These are phyloP conservation scores for Dermochelys coriacea DNA, from an alignment of 2,797 vertebrate genomes.

Conservation along the genomic window DNA sequence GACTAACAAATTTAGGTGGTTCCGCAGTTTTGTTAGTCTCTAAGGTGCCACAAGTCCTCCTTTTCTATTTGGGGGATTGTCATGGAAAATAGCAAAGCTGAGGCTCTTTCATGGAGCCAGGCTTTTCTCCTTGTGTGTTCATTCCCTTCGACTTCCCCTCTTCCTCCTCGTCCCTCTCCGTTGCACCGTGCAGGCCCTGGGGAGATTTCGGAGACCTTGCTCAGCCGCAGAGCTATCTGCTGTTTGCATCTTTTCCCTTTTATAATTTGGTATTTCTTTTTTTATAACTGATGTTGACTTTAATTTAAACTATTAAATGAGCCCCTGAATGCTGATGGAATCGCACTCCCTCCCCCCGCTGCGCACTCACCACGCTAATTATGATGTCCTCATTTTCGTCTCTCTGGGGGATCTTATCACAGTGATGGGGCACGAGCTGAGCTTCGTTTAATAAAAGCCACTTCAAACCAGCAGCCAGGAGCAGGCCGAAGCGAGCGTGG, in stretches of 20 bases:
- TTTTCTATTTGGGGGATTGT: rapidly evolving
- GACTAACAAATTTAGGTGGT: no score
- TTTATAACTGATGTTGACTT: slow-evolving; percentile 58
- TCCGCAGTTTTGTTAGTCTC: no score
- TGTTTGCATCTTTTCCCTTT: slow-evolving; percentile 60
- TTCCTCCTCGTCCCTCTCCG: neutral
- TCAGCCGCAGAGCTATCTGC: slow-evolving; percentile 48
- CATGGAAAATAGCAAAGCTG: neutral
- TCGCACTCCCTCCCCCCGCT: neutral
- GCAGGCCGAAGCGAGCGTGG: neutral
- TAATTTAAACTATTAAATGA: slow-evolving; percentile 68
- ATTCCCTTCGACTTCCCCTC: rapidly evolving
- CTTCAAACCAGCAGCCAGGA: neutral
- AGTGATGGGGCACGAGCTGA: slow-evolving; percentile 23
- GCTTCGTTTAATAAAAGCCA: slow-evolving; percentile 21
- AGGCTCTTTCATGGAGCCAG: neutral
- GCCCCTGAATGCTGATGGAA: slow-evolving; percentile 51
- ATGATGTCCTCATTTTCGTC: slow-evolving; percentile 76
- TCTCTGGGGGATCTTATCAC: slow-evolving; percentile 70
- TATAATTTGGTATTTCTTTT: slow-evolving; percentile 42
- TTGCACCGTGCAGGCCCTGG: neutral
- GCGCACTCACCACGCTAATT: slow-evolving; percentile 36
- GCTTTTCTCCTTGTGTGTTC: neutral
- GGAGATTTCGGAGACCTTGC: slow-evolving; percentile 3
- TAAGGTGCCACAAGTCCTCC: no score